Evolutionary conservation across 2,113 vertebrate species (phyloP).

Genomic region (Ageneiosus marmoratus): DNA sequence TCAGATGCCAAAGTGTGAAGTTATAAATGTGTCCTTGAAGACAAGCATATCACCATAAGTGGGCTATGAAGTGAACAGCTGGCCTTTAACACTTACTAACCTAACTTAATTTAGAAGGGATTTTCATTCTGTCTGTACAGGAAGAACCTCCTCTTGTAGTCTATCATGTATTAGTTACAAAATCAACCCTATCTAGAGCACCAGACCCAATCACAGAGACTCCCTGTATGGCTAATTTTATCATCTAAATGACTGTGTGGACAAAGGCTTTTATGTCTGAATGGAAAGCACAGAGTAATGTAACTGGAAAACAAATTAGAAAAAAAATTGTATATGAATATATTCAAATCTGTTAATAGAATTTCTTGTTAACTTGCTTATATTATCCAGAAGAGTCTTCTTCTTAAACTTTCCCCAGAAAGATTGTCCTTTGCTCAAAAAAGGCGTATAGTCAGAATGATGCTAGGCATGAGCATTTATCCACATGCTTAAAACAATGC

Average conservation of each 20-base stretch:
- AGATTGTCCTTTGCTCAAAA: not conserved
- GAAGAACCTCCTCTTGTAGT: not conserved
- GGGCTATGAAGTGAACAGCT: constrained; percentile 34
- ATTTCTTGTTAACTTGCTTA: not conserved
- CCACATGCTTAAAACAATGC: not conserved
- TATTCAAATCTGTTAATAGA: not conserved
- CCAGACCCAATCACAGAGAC: not conserved
- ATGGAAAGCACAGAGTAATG: not conserved
- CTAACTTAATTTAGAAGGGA: constrained; percentile 43
- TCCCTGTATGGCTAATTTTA: not conserved
- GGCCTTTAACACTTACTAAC: constrained; percentile 15
- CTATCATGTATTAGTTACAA: constrained; percentile 22
- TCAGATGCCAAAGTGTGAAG: constrained; percentile 30
- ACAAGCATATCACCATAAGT: constrained; percentile 42
- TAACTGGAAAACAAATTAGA: not conserved
- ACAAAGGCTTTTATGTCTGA: not conserved
- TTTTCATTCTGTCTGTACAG: constrained; percentile 18
- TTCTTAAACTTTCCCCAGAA: not conserved
- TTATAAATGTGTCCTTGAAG: constrained; percentile 45
- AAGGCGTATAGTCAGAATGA: not conserved
- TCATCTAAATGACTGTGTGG: not conserved
- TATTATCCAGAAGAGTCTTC: not conserved
- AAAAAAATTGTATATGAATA: not conserved
- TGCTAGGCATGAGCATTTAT: not conserved
- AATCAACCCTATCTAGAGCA: not conserved